phyloP scores from a whole-genome alignment of 2,113 vertebrate species.

The Collichthys lucidus region DNA sequence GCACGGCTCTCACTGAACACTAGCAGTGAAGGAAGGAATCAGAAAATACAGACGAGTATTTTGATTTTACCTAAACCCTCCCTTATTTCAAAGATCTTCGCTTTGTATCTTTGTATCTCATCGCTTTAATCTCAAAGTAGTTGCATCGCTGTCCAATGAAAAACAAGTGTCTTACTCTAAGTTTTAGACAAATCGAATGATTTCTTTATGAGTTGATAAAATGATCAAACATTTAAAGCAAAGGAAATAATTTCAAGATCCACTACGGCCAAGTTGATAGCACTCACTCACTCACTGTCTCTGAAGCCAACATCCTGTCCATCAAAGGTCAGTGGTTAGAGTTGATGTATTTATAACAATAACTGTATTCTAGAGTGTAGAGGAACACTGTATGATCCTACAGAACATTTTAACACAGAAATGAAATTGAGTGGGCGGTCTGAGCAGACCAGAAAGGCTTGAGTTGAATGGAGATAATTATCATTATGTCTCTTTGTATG shows the following conservation, averaged over 20 bases:
- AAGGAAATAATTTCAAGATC: not conserved
- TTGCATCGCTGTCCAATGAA: not conserved
- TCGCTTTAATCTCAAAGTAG: not conserved
- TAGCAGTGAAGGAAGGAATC: not conserved
- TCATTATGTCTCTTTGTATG: not conserved
- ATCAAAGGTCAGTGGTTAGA: not conserved
- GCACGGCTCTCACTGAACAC: not conserved
- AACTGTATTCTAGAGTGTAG: not conserved
- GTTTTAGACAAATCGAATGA: not conserved
- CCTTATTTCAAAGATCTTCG: not conserved
- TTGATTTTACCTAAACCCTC: too few relatives aligned
- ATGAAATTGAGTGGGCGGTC: not conserved
- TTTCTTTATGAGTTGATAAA: not conserved
- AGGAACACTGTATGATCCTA: not conserved
- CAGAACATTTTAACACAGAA: conserved; percentile 1
- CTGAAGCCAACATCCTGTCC: not conserved
- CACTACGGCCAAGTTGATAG: not conserved
- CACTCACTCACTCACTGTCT: not conserved
- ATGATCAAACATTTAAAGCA: not conserved
- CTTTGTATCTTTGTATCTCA: too few relatives aligned
- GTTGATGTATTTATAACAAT: not conserved
- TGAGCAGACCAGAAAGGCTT: conserved; percentile 2
- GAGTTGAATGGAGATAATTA: conserved; percentile 37
- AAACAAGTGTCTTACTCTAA: not conserved
- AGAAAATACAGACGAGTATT: not conserved